Evolutionary conservation across 1,140 invertebrate species (phyloP), one percentile per base, ranked within the genome.

Genomic region (Drosophila lacertosa): DNA sequence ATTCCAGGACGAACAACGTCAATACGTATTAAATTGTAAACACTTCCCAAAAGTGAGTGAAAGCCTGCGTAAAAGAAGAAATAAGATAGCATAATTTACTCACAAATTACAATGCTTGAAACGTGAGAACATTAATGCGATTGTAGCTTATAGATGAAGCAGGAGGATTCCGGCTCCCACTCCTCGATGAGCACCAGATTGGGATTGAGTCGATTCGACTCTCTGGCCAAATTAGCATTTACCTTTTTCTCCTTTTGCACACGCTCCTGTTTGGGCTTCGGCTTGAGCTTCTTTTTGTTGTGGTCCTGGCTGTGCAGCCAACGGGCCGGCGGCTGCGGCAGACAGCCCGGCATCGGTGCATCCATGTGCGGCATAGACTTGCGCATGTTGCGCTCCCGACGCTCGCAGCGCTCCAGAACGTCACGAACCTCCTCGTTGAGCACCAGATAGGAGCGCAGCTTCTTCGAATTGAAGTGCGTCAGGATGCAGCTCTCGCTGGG

Each of bases 361-460:
- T 26, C 15, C 7, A 26, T 4, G 11, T 35, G 11, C 1, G 50
- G 62, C 0, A 57, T 45, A 0, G 1, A 3, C 3, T 35, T 63
- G 1, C 9, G 13, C 9, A 45, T 5, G 11, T 7, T 9, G 4
- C 0, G 29, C 9, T n/a, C 15, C 29, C 29, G 57, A 6, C 13
- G 18, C 18, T 37, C n/a, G 32, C 32, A 47, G 2, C 44, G 32
- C 0, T 37, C 13, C n/a, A 59, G 10, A 9, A 59, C 18, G 9
- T 7, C 10, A 4, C 13, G 18, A 0, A 47, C 7, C 7, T 59
- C 57, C 6, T 59, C 18, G 13, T 9, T 37, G n/a, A 18, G 13
- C 2, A 60, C 11, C 2, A 48, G 9, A 13, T 47, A 48, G 18
- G 20, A 47, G 42, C 44, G 44, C 32, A 48, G 15, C 22, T 40